These are phyloP conservation scores for Orchestia grillus DNA, from an alignment of 1,140 invertebrate species.

Conservation along the genomic window DNA sequence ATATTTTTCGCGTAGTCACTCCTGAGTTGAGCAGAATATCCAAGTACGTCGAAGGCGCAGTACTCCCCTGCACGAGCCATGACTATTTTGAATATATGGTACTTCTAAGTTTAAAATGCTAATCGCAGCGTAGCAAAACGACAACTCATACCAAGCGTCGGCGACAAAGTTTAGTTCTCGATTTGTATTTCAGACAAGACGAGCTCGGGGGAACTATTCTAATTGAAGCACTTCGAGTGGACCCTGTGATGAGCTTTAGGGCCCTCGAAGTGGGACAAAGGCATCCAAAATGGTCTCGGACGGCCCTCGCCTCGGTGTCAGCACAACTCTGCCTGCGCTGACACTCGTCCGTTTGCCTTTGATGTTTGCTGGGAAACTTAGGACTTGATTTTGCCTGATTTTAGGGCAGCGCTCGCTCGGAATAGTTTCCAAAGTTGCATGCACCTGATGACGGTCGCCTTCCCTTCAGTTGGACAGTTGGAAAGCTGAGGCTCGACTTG, in stretches of 20 bases:
- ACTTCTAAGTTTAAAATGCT: neutral
- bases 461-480: conserved; percentile 31
- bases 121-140: neutral
- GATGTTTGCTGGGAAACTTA: conserved; percentile 40
- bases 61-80: neutral
- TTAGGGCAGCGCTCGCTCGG: conserved; percentile 14
- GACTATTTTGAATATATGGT: neutral
- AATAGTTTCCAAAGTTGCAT: conserved; percentile 35
- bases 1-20: neutral
- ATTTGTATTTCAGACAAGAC: neutral
- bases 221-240: neutral
- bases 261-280: conserved; percentile 16
- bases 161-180: neutral
- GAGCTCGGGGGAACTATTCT: neutral
- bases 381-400: conserved; percentile 50
- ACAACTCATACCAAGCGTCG: neutral
- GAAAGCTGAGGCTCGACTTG: neutral
- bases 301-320: neutral
- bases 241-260: conserved; percentile 9
- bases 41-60: neutral
- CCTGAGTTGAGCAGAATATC: neutral
- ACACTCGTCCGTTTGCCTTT: conserved; percentile 48
- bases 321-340: conserved; percentile 15
- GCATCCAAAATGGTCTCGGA: neutral
- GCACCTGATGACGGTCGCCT: neutral